Evolutionary conservation across 2,888 invertebrate genomes (phyloP).

Genomic region (Trachelus stipa): DNA sequence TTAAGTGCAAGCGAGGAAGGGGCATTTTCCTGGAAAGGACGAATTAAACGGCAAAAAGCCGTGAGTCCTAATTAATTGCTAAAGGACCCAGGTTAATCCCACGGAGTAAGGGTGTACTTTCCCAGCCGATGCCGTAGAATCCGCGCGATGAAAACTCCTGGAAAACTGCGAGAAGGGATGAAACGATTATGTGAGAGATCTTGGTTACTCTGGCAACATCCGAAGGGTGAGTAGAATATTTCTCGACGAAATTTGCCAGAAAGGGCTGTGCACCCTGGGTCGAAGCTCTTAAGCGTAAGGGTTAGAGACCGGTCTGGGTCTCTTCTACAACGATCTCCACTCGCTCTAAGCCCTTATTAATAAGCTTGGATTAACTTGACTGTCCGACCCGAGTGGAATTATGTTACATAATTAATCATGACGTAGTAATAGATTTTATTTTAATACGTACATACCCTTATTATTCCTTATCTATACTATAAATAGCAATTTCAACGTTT

Average conservation of each 20-base stretch:
- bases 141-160: conserved; percentile 13
- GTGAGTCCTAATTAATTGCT: conserved; percentile 48
- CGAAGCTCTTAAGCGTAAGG: conserved; percentile 49
- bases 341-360: conserved; percentile 57
- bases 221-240: background rate
- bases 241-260: background rate
- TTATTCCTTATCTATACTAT: background rate
- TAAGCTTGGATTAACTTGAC: conserved; percentile 43
- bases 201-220: conserved; percentile 44
- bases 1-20: background rate
- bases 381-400: conserved; percentile 42
- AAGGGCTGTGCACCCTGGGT: conserved; percentile 20
- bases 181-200: conserved; percentile 61
- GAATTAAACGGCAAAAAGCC: conserved; percentile 15
- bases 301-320: conserved; percentile 51
- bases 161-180: conserved; percentile 42
- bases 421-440: background rate
- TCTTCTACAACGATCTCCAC: conserved; percentile 52
- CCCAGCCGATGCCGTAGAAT: conserved; percentile 35
- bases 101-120: conserved; percentile 40
- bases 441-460: background rate
- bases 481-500: background rate
- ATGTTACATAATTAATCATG: conserved; percentile 46
- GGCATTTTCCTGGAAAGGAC: background rate
- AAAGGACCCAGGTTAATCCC: conserved; percentile 37